These are phyloP conservation scores for Danio albolineatus DNA, from an alignment of 2,797 vertebrate genomes.

Conservation along the genomic window DNA sequence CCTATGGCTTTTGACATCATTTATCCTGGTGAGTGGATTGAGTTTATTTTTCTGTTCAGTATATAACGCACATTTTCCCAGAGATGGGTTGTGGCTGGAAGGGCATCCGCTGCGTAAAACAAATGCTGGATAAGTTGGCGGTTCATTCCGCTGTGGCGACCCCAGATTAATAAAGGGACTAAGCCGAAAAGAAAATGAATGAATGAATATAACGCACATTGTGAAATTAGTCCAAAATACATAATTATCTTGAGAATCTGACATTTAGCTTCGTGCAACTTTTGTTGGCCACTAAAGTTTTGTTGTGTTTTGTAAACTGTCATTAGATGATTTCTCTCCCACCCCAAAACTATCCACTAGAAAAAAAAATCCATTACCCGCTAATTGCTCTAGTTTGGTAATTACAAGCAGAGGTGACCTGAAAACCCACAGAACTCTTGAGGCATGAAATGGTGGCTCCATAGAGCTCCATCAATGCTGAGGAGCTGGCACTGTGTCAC, in stretches of 20 bases:
- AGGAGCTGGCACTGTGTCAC: slow-evolving; percentile 42
- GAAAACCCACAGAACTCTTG: slow-evolving; percentile 47
- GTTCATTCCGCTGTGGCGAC: no score
- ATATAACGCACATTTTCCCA: not conserved
- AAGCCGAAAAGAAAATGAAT: no score
- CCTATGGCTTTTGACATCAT: slow-evolving; percentile 58
- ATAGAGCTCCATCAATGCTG: slow-evolving; percentile 37
- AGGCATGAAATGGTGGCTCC: slow-evolving; percentile 53
- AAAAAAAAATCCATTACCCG: slow-evolving; percentile 49
- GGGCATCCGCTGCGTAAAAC: no score
- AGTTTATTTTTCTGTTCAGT: slow-evolving; percentile 24
- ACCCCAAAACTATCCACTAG: slow-evolving; percentile 14
- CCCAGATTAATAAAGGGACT: no score
- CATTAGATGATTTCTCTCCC: slow-evolving; percentile 16
- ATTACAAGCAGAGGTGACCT: slow-evolving; percentile 61
- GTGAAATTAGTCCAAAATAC: not conserved
- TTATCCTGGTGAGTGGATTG: slow-evolving; percentile 61
- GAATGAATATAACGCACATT: no score
- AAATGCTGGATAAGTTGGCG: no score
- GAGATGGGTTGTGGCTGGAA: no score
- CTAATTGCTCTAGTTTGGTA: slow-evolving; percentile 68
- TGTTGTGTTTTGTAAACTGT: not conserved
- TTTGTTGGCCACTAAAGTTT: not conserved
- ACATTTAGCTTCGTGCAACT: not conserved
- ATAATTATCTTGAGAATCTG: not conserved